phyloP scores from a whole-genome alignment of 2,888 invertebrate species.

The Euplagia quadripunctaria region DNA sequence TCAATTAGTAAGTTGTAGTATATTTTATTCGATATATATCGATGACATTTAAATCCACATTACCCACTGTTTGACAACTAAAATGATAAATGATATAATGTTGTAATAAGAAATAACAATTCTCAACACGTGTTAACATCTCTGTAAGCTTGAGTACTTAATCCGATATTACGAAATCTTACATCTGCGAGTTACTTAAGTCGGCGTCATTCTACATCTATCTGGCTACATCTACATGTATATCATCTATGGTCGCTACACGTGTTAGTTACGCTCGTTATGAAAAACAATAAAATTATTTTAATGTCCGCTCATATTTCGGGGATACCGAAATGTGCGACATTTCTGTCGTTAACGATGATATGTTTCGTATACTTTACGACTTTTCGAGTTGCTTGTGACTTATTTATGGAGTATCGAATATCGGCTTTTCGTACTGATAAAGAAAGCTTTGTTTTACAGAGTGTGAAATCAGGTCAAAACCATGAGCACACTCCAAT shows the following conservation, averaged over 20 bases:
- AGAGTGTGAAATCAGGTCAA: background rate
- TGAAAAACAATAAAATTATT: constrained; percentile 67
- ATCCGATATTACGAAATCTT: constrained; percentile 71
- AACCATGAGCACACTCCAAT: background rate
- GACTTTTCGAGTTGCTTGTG: constrained; percentile 22
- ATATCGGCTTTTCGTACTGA: constrained; percentile 5
- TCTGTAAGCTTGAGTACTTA: constrained; percentile 53
- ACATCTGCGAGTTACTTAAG: constrained; percentile 65
- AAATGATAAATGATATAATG: background rate
- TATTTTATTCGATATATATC: no score
- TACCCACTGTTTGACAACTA: background rate
- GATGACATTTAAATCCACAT: background rate
- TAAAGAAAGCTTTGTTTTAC: constrained; percentile 15
- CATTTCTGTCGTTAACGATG: constrained; percentile 56
- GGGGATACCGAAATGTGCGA: constrained; percentile 57
- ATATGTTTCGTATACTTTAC: constrained; percentile 48
- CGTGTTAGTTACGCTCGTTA: constrained; percentile 51
- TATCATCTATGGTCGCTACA: constrained; percentile 41
- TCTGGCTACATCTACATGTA: background rate
- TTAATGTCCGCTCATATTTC: constrained; percentile 57
- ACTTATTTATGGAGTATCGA: constrained; percentile 27
- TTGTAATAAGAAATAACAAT: constrained; percentile 41
- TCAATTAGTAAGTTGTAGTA: no score
- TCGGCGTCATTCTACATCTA: constrained; percentile 23
- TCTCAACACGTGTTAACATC: constrained; percentile 59